Evolutionary conservation across 2,797 vertebrate genomes (phyloP).

Genomic region (Sebastes nivosus): DNA sequence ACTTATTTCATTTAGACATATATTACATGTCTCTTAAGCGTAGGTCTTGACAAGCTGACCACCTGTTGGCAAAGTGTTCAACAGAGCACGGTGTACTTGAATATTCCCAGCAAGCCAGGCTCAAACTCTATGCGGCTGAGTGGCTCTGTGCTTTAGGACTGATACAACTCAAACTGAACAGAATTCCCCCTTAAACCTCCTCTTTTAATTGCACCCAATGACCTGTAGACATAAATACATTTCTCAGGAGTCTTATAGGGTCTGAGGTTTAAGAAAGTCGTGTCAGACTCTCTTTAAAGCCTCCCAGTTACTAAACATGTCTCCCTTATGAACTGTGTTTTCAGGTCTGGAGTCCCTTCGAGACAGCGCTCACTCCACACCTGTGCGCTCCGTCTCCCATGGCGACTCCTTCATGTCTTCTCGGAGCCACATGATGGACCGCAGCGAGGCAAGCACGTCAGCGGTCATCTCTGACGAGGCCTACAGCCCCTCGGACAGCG

Average conservation of each 20-base stretch:
- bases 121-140: background rate
- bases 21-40: background rate
- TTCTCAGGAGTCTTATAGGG: background rate
- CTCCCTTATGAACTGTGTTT: background rate
- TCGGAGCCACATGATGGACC: constrained; percentile 81
- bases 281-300: background rate
- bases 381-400: constrained; percentile 89
- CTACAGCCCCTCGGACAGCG: constrained; percentile 93
- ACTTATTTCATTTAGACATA: background rate
- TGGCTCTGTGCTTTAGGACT: background rate
- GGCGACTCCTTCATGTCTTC: constrained; percentile 84
- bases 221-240: background rate
- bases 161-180: background rate
- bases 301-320: background rate
- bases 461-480: constrained; percentile 88
- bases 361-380: constrained; percentile 96
- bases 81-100: background rate
- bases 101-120: background rate
- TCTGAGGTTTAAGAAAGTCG: background rate
- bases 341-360: constrained; percentile 93
- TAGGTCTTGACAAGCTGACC: background rate
- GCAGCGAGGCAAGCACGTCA: constrained; percentile 85
- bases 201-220: background rate
- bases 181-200: background rate
- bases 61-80: background rate